These are phyloP conservation scores for Drosophila putrida DNA, from an alignment of 2,888 invertebrate species.

Conservation along the genomic window DNA sequence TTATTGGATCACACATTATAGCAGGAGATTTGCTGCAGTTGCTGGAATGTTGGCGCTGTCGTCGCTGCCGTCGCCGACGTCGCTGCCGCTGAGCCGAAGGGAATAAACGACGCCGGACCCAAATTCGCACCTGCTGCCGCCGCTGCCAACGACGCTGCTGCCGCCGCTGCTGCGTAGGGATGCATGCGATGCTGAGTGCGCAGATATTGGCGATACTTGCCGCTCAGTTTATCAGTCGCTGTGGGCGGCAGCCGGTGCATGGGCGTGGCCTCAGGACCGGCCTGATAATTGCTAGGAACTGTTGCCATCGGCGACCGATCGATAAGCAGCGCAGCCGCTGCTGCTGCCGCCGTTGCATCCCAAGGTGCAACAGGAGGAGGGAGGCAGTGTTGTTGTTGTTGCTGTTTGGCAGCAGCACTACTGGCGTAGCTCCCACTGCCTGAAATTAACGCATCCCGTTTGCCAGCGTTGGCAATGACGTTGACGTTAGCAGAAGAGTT, in stretches of 20 bases:
- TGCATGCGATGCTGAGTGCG: slow-evolving; percentile 87
- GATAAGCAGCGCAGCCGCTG: slow-evolving; percentile 76
- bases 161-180: slow-evolving; percentile 86
- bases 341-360: slow-evolving; percentile 74
- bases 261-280: slow-evolving; percentile 85
- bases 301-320: slow-evolving; percentile 86
- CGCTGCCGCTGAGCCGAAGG: slow-evolving; percentile 80
- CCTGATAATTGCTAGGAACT: slow-evolving; percentile 86
- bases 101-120: slow-evolving; percentile 85
- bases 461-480: slow-evolving; percentile 67
- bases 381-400: slow-evolving; percentile 74
- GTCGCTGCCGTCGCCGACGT: slow-evolving; percentile 72
- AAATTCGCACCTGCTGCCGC: slow-evolving; percentile 76
- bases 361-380: slow-evolving; percentile 68
- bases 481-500: slow-evolving; percentile 30
- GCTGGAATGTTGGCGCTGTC: slow-evolving; percentile 86
- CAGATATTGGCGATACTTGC: slow-evolving; percentile 87
- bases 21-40: slow-evolving; percentile 86
- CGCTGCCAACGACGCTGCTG: slow-evolving; percentile 83
- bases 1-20: slow-evolving; percentile 87
- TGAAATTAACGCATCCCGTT: slow-evolving; percentile 85
- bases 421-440: slow-evolving; percentile 80
- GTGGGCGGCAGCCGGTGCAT: slow-evolving; percentile 65
- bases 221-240: slow-evolving; percentile 84
- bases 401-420: slow-evolving; percentile 44